Conservation (phyloP, 2,797 vertebrate species). For the Holocentrus rufus region DNA sequence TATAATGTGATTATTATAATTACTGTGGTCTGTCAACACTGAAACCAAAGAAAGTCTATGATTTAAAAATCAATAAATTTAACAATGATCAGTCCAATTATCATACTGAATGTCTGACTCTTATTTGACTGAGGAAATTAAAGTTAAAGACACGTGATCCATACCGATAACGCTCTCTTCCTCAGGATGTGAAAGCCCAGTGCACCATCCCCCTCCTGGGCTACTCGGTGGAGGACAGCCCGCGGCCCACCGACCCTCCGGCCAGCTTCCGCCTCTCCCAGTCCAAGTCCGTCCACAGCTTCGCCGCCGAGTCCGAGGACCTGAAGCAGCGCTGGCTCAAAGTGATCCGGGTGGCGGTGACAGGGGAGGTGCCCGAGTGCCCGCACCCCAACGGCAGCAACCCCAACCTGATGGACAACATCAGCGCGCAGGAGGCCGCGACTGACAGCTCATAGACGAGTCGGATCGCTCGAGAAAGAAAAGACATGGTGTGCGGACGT, state of each 20-base stretch:
- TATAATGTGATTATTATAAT: no score
- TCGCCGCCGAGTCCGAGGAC: conserved; percentile 92
- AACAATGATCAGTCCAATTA: no score
- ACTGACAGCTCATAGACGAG: conserved; percentile 72
- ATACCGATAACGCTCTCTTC: not conserved
- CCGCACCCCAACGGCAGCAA: conserved; percentile 56
- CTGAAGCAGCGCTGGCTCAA: conserved; percentile 95
- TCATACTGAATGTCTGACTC: no score
- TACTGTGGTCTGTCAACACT: no score
- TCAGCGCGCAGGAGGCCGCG: conserved; percentile 64
- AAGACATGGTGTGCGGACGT: conserved; percentile 12
- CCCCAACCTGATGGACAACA: conserved; percentile 50
- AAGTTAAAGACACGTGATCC: not conserved
- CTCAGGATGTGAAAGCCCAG: conserved; percentile 95
- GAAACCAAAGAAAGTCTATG: no score
- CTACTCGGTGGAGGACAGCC: conserved; percentile 88
- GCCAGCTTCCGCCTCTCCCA: conserved; percentile 93
- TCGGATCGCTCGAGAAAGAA: not conserved
- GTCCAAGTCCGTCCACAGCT: conserved; percentile 94
- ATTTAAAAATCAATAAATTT: no score
- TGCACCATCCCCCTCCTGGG: conserved; percentile 95
- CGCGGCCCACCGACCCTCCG: conserved; percentile 84
- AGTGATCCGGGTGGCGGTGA: conserved; percentile 91
- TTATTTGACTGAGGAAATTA: no score
- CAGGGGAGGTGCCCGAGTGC: conserved; percentile 84